Base-by-base conservation (phyloP, 92 coral and sea anemone genomes). In the Umimayanthus chanpuru region DNA sequence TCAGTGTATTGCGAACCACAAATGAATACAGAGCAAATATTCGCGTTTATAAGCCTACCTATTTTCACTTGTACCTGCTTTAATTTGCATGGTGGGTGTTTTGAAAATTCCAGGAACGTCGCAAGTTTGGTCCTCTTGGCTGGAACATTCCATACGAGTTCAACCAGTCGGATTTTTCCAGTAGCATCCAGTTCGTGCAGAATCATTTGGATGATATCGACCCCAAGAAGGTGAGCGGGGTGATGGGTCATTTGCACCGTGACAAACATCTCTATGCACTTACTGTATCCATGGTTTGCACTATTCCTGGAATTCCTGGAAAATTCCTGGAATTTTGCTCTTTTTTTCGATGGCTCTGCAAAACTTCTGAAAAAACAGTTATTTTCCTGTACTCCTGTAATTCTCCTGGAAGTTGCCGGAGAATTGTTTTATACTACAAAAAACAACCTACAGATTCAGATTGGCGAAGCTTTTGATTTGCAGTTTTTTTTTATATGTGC, bases 131-230 rank as follows among this genome's bases (percentile, higher is more conserved):
- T 18, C 98, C 98, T 2, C 88, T 95, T 41, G 98, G 98, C 68
- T 95, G 98, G 98, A 95, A 95, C 88, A 95, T 95, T 36, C 98
- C 98, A 38, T 95, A 95, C 87, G 98, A 95, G 89, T 95, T 95
- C 93, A 95, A 95, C 88, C 98, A 95, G 47, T 95, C 98, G 32
- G 98, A 95, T 79, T 95, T 95, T 88, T 92, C 94, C 30, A 96
- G 96, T 41, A 95, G 98, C 72, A 92, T 95, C 11, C 98, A 95
- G 89, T 95, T 95, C 68, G 93, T 95, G 71, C 98, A 95, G 89
- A 95, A 95, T 80, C 98, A 95, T 38, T 80, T 95, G 91, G 98
- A 95, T 88, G 98, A 95, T 72, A 90, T 95, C 44, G 98, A 95
- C 73, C 96, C 96, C 41, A 93, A 90, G 81, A 95, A 95, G 94